Evolutionary conservation across 2,797 vertebrate species (phyloP).

Genomic region (Typhlichthys subterraneus): DNA sequence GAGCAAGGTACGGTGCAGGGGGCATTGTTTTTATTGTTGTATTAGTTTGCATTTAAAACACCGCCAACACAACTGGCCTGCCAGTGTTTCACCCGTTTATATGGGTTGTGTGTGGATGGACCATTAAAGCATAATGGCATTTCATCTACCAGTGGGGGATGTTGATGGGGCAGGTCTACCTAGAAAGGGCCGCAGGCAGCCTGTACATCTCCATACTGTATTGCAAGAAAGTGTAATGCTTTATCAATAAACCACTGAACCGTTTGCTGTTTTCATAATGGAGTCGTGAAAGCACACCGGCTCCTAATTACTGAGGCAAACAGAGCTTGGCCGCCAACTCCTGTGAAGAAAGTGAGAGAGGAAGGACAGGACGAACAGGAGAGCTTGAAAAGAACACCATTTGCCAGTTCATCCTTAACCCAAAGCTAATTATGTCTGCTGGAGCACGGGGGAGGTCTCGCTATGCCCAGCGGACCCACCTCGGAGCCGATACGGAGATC

Average conservation of each 20-base stretch:
- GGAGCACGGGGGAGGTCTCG: slow-evolving; percentile 57
- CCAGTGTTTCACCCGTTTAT: slow-evolving; percentile 56
- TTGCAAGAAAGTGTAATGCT: slow-evolving; percentile 73
- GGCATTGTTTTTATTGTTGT: slow-evolving; percentile 35
- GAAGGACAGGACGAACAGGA: slow-evolving; percentile 48
- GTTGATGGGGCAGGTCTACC: slow-evolving; percentile 54
- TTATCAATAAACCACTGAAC: slow-evolving; percentile 83
- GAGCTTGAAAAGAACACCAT: slow-evolving; percentile 49
- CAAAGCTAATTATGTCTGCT: slow-evolving; percentile 67
- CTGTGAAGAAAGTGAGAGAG: slow-evolving; percentile 44
- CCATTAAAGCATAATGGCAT: slow-evolving; percentile 71
- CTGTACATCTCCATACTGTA: slow-evolving; percentile 73
- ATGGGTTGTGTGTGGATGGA: slow-evolving; percentile 54
- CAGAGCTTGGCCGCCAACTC: slow-evolving; percentile 75
- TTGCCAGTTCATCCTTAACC: slow-evolving; percentile 51
- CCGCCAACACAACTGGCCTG: slow-evolving; percentile 46
- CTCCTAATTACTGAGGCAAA: slow-evolving; percentile 81
- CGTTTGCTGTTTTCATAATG: slow-evolving; percentile 84
- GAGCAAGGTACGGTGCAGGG: slow-evolving; percentile 41
- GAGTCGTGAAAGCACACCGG: slow-evolving; percentile 76
- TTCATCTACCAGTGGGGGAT: slow-evolving; percentile 65
- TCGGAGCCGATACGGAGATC: slow-evolving; percentile 51
- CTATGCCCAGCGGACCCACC: slow-evolving; percentile 60
- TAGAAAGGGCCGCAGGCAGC: slow-evolving; percentile 65
- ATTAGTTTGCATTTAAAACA: slow-evolving; percentile 35